Base-by-base conservation (phyloP, 2,113 vertebrate species). In the Takifugu bimaculatus region DNA sequence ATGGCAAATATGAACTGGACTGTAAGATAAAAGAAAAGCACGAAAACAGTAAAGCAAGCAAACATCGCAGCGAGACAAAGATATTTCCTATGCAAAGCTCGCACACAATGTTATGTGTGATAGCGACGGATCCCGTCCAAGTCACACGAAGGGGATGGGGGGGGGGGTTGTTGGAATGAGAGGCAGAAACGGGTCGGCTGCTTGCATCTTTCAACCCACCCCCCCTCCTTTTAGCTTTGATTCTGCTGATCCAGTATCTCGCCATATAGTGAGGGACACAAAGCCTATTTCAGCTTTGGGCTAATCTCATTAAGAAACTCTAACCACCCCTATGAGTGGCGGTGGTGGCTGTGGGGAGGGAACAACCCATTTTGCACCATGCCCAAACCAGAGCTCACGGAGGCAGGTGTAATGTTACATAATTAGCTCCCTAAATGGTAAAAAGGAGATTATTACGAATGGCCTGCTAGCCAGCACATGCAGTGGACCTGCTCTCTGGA, bases 291-390 rank as follows among this genome's bases (percentile, higher is more conserved):
- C 73, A 84, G 89, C 87, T 90, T 90, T 87, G 71, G 82, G 80
- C 84, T 91, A 90, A 92, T 91, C 90, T 92, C 89, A 91, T 92
- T 91, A 91, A 89, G 82, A 91, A 90, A 92, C 89, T 91, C 88
- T 84, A 90, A 89, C 87, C 85, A 86, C 72, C 85, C 83, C 85
- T 72, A 83, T 79, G 79, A 80, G 83, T 63, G 68, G 75, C 63
- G 76, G 11, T 45, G 44, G 44, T 11, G 13, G 27, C 11, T 12
- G 52, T 57, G 72, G 74, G 71, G 61, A 26, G 43, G 53, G 74
- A 70, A 65, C 51, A 65, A 81, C 79, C 70, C 81, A 76, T 83
- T 78, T 78, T 85, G 73, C 72, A 73, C 78, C 60, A 69, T 80
- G 80, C 86, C 86, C 85, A 80, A 86, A 80, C 79, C 63, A 74